These are phyloP conservation scores for Hylia prasina DNA, from an alignment of 2,113 vertebrate genomes.

Conservation along the genomic window DNA sequence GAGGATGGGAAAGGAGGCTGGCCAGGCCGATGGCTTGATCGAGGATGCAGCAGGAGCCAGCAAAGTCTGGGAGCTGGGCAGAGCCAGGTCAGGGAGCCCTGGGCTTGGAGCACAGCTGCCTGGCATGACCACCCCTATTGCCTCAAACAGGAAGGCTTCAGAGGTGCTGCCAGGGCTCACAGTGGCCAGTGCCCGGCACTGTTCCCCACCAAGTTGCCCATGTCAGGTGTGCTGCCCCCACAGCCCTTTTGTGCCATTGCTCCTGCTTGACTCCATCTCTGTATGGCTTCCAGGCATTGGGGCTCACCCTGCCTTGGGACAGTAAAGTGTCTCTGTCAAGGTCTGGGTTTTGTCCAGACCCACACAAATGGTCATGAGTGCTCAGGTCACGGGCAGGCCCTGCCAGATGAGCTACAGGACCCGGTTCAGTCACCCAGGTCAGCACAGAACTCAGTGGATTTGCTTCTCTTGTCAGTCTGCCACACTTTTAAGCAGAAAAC, in stretches of 20 bases:
- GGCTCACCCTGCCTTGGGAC: background rate
- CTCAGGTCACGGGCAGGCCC: background rate
- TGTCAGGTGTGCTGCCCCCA: background rate
- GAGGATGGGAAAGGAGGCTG: slow-evolving; percentile 56
- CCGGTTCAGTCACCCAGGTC: background rate
- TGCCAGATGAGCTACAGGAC: background rate
- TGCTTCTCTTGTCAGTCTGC: rapidly evolving
- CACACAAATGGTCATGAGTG: background rate
- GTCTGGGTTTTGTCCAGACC: background rate
- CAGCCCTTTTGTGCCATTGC: background rate
- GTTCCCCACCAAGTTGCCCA: rapidly evolving
- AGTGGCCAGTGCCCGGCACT: background rate
- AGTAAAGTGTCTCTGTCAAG: background rate
- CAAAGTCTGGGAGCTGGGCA: background rate
- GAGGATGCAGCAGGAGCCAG: background rate
- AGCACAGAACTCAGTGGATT: background rate
- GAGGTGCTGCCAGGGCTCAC: background rate
- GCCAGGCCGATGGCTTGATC: background rate
- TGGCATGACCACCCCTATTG: background rate
- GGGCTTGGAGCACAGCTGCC: background rate
- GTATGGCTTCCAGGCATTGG: background rate
- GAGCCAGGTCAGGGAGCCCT: background rate
- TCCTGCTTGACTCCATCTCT: background rate
- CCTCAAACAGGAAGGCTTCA: background rate
- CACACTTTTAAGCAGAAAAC: background rate